Conservation (phyloP, 2,888 invertebrate species). For the Metellina segmentata region DNA sequence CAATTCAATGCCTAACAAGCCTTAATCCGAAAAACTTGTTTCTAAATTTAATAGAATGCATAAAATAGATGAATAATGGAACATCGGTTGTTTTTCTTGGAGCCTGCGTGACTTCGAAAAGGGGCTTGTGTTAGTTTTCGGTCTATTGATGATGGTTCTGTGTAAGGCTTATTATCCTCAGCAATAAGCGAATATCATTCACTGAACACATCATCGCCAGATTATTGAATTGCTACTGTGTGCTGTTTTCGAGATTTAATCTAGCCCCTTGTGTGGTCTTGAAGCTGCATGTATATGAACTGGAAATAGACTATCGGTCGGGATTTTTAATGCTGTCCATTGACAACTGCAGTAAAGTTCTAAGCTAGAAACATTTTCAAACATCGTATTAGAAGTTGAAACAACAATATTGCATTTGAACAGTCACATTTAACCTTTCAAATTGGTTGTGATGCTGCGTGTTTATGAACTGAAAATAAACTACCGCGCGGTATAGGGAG, state of each 20-base stretch:
- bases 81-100: constrained; percentile 71
- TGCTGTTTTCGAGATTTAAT: constrained; percentile 49
- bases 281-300: too few relatives aligned
- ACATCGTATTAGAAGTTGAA: too few relatives aligned
- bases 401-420: too few relatives aligned
- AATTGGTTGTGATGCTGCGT: too few relatives aligned
- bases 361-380: too few relatives aligned
- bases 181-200: constrained; percentile 39
- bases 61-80: constrained; percentile 76
- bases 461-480: too few relatives aligned
- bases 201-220: constrained; percentile 60
- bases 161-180: constrained; percentile 66
- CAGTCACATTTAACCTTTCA: too few relatives aligned
- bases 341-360: too few relatives aligned
- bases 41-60: constrained; percentile 76
- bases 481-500: too few relatives aligned
- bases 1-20: constrained; percentile 74
- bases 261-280: constrained; percentile 9
- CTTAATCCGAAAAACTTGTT: constrained; percentile 75
- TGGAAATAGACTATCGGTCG: too few relatives aligned
- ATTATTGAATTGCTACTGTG: constrained; percentile 68
- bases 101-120: constrained; percentile 74
- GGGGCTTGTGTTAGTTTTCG: constrained; percentile 73
- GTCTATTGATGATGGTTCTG: constrained; percentile 66
- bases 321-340: too few relatives aligned